A percentile compares a stretch with the other conserved stretches of the same genome.
Evolutionary conservation across 2,797 vertebrate species (phyloP).

Genomic region (Esox lucius): DNA sequence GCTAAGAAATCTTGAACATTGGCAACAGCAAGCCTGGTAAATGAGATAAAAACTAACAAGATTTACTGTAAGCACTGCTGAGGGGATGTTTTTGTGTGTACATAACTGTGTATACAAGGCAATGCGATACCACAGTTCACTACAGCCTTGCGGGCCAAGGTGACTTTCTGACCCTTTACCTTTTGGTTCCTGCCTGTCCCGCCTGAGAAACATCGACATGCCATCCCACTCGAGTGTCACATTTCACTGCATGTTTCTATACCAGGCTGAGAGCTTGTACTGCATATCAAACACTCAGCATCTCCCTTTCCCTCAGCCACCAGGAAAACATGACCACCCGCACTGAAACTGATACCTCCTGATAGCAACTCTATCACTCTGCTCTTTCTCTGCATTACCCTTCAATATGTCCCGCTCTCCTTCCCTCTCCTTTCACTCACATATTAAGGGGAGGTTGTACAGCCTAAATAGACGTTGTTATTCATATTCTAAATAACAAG

Average conservation of each 20-base stretch:
- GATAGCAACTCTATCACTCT: slow-evolving; percentile 5
- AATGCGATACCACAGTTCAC: background rate
- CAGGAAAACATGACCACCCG: background rate
- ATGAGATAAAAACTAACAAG: background rate
- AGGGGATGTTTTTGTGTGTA: background rate
- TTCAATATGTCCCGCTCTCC: slow-evolving; percentile 2
- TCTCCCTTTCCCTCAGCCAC: background rate
- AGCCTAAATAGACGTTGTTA: too few species aligned
- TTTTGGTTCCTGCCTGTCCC: too few species aligned
- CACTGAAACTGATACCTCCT: background rate
- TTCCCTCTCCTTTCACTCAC: background rate
- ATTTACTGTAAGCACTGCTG: background rate
- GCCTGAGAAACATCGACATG: too few species aligned
- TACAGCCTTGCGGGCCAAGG: background rate
- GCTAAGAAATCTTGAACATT: background rate
- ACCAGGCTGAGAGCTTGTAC: background rate
- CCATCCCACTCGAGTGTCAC: background rate
- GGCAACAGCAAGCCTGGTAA: background rate
- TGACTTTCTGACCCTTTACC: background rate
- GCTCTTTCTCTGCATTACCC: background rate
- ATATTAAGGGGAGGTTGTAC: too few species aligned
- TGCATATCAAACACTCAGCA: background rate
- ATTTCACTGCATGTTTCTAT: background rate
- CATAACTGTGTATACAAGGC: background rate
- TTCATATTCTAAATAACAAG: too few species aligned